A percentile compares a stretch with the other conserved stretches of the same genome.
These are phyloP conservation scores for Tenthredo amoena DNA, from an alignment of 2,888 invertebrate genomes.

Conservation along the genomic window DNA sequence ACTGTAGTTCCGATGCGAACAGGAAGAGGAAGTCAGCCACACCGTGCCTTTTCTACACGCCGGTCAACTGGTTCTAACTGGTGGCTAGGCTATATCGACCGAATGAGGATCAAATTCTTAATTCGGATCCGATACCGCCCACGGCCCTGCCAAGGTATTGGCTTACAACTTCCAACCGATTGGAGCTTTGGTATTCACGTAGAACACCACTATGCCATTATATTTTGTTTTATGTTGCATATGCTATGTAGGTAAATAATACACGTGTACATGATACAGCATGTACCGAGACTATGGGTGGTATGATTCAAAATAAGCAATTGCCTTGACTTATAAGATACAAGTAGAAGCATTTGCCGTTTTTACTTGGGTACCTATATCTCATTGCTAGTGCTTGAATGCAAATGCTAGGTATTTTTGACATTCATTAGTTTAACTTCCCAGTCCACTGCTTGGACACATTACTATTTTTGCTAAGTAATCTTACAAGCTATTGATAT, in stretches of 20 bases:
- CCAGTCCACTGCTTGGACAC: not conserved
- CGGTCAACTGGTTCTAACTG: constrained; percentile 58
- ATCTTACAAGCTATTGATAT: too few species aligned
- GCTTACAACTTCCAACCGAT: constrained; percentile 75
- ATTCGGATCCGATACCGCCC: constrained; percentile 64
- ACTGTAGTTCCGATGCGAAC: constrained; percentile 74
- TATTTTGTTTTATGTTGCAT: constrained; percentile 35
- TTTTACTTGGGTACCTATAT: not conserved
- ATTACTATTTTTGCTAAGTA: not conserved
- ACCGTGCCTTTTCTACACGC: constrained; percentile 61
- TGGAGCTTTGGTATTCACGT: constrained; percentile 73
- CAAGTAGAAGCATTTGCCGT: not conserved
- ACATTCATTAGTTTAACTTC: not conserved
- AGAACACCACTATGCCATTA: constrained; percentile 56
- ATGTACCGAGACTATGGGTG: constrained; percentile 13
- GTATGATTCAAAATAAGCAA: not conserved
- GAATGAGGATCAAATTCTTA: constrained; percentile 65
- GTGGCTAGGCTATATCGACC: constrained; percentile 57
- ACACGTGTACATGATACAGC: constrained; percentile 27
- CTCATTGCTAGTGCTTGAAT: not conserved
- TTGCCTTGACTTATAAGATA: not conserved
- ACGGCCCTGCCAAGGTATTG: constrained; percentile 68
- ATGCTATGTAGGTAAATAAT: constrained; percentile 23
- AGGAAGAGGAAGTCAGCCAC: constrained; percentile 77
- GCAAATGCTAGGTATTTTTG: not conserved